Conservation (phyloP, 1,140 invertebrate species). For the Meloidogyne chitwoodi region DNA sequence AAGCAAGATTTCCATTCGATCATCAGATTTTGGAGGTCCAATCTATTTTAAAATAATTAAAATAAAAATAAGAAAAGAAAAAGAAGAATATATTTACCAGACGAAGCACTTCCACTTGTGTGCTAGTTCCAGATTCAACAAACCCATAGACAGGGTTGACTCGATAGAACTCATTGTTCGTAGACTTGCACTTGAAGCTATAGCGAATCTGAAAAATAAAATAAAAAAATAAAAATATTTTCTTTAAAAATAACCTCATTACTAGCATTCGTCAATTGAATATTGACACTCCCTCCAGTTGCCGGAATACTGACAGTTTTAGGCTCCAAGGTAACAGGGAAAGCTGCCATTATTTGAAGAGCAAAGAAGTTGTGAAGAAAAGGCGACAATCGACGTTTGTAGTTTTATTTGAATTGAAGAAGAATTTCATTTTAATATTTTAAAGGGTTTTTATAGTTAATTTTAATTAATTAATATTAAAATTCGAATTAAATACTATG, state of each 20-base stretch:
- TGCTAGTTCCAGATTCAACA: background rate
- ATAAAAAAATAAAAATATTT: too few species aligned
- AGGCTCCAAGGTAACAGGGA: background rate
- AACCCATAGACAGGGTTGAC: background rate
- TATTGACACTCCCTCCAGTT: background rate
- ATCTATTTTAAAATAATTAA: background rate
- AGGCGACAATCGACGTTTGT: background rate
- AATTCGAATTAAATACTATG: too few species aligned
- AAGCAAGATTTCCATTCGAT: background rate
- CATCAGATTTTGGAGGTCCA: background rate
- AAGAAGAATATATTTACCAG: too few species aligned
- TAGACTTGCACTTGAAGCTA: background rate
- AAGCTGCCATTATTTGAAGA: background rate
- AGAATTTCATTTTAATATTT: too few species aligned
- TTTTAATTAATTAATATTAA: too few species aligned
- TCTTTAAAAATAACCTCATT: background rate
- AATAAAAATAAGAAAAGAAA: background rate
- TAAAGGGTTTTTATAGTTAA: too few species aligned
- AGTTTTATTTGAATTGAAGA: background rate
- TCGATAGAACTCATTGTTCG: background rate
- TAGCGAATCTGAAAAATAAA: background rate
- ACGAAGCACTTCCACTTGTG: background rate
- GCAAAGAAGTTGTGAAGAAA: background rate
- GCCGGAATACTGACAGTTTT: background rate
- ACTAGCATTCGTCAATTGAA: background rate